Conservation (phyloP, 2,113 vertebrate genomes). For the Zosterops pallidus region DNA sequence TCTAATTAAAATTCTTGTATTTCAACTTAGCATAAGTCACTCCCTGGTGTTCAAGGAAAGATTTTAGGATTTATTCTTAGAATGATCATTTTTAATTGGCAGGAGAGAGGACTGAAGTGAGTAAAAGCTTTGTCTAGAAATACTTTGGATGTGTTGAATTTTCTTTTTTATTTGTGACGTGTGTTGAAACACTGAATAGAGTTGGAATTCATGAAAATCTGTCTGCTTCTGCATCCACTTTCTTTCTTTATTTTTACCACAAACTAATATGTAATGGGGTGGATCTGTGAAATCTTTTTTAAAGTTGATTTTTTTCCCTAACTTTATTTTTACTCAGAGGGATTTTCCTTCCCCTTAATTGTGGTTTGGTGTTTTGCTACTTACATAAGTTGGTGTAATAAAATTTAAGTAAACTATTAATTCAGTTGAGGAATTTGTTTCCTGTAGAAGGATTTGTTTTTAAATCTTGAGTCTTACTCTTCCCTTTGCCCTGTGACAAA, state of each 20-base stretch:
- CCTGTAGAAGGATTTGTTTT: neutral
- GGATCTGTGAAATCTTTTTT: neutral
- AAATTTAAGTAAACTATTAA: neutral
- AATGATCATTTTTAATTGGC: conserved; percentile 18
- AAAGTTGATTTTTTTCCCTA: neutral
- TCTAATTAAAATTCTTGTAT: conserved; percentile 1
- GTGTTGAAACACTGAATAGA: neutral
- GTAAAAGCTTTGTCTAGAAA: neutral
- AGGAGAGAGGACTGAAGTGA: neutral
- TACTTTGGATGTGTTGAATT: neutral
- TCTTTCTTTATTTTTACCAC: neutral
- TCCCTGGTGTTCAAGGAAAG: neutral
- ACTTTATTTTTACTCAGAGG: neutral
- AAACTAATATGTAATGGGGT: neutral
- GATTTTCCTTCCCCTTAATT: fast-evolving
- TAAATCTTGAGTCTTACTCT: neutral
- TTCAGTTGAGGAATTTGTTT: neutral
- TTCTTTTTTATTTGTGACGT: neutral
- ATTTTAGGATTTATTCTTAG: conserved; percentile 1
- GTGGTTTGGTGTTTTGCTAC: neutral
- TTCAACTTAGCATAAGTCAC: neutral
- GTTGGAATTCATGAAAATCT: neutral
- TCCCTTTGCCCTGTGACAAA: neutral
- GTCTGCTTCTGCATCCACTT: neutral
- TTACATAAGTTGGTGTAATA: neutral